Conservation (phyloP, 2,113 vertebrate species). For the Pseudonaja textilis region DNA sequence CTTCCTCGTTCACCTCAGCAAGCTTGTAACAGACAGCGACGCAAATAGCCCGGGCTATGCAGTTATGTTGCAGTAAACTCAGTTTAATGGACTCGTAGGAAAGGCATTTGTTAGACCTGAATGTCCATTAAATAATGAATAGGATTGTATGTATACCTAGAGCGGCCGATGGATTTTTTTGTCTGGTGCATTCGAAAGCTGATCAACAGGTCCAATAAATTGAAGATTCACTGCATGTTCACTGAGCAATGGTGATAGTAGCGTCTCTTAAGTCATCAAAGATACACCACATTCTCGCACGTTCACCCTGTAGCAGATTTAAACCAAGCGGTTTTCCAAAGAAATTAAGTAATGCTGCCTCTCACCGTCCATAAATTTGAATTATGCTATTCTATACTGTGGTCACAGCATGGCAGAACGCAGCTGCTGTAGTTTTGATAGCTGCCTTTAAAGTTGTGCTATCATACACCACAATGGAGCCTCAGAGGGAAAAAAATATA, state of each 20-base stretch:
- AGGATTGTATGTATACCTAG: neutral
- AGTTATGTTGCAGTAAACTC: neutral
- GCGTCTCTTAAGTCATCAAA: neutral
- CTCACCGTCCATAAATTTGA: neutral
- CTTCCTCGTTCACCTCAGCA: neutral
- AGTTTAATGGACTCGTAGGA: neutral
- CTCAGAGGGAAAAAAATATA: accelerated
- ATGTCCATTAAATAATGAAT: neutral
- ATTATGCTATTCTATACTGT: neutral
- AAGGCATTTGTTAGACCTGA: neutral
- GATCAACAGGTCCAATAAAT: neutral
- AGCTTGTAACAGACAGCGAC: neutral
- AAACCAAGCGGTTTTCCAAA: neutral
- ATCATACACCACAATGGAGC: accelerated
- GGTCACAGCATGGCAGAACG: neutral
- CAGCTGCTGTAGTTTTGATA: neutral
- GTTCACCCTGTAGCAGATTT: neutral
- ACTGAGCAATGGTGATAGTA: neutral
- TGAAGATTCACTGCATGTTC: neutral
- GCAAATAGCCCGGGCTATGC: neutral
- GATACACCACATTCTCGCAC: neutral
- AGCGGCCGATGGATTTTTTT: neutral
- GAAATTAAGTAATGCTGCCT: neutral
- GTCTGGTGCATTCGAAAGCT: neutral
- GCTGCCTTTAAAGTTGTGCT: neutral